Conservation (phyloP, 1,140 invertebrate species). For the Aradophagus sp. region DNA sequence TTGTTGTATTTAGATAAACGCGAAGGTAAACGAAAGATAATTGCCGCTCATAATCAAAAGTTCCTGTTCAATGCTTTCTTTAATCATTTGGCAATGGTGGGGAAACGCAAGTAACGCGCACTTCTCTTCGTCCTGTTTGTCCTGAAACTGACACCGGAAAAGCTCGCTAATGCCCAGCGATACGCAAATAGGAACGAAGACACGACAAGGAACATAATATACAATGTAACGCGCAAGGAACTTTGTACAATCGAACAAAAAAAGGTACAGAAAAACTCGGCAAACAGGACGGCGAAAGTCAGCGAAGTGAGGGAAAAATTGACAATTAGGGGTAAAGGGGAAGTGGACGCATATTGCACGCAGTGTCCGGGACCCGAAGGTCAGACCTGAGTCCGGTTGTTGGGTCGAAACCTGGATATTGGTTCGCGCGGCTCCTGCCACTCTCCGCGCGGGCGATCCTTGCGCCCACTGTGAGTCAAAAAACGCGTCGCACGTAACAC, state of each 20-base stretch:
- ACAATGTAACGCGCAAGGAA: conserved; percentile 67
- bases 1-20: too few relatives aligned
- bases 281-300: conserved; percentile 44
- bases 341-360: conserved; percentile 45
- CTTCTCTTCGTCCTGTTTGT: conserved; percentile 44
- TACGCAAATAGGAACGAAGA: conserved; percentile 72
- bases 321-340: background rate
- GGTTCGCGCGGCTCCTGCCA: conserved; percentile 45
- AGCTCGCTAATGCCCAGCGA: conserved; percentile 62
- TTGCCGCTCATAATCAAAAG: conserved; percentile 17
- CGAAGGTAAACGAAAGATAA: conserved; percentile 3
- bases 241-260: conserved; percentile 61
- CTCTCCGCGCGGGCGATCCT: conserved; percentile 9
- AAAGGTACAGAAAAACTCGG: conserved; percentile 22
- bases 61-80: conserved; percentile 8
- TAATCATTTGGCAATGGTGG: background rate
- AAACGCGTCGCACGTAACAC: conserved; percentile 8
- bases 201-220: conserved; percentile 69
- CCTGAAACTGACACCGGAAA: conserved; percentile 40
- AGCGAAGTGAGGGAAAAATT: background rate
- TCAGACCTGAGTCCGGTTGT: too few relatives aligned
- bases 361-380: conserved; percentile 21
- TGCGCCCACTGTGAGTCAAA: conserved; percentile 21
- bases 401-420: conserved; percentile 24
- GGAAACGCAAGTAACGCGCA: conserved; percentile 1